phyloP scores from a whole-genome alignment of 23 tunicate genomes.

The Trididemnum nubilum region DNA sequence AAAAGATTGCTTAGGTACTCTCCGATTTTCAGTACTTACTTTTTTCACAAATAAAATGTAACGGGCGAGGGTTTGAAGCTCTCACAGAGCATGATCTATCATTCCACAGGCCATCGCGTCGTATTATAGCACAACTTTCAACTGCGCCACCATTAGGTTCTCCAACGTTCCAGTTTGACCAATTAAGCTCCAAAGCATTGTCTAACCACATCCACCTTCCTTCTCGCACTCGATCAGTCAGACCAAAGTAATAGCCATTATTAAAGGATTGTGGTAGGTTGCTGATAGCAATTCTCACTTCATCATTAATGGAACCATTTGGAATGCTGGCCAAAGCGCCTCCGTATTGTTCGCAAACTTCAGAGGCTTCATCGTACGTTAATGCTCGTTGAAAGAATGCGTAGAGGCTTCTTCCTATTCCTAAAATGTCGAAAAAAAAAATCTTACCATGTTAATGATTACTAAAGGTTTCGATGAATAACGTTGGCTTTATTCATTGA shows the following conservation, averaged over 20 bases:
- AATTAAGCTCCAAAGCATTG: neutral
- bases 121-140: conserved; percentile 2
- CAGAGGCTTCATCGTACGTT: neutral
- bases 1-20: no score
- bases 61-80: neutral
- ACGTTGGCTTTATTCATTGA: no score
- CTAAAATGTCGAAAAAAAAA: no score
- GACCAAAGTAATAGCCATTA: neutral
- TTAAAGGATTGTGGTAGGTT: neutral
- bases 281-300: neutral
- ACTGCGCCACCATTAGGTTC: neutral
- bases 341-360: neutral
- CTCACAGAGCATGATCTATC: neutral
- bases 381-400: neutral
- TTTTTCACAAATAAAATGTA: conserved; percentile 12
- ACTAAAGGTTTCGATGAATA: no score
- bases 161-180: neutral
- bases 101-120: neutral
- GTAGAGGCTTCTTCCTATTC: neutral
- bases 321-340: neutral
- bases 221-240: neutral
- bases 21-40: conserved; percentile 11
- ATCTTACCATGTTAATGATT: no score
- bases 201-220: neutral
- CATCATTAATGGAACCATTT: neutral